phyloP scores from a whole-genome alignment of 1,140 invertebrate species.

The Antheraea pernyi region DNA sequence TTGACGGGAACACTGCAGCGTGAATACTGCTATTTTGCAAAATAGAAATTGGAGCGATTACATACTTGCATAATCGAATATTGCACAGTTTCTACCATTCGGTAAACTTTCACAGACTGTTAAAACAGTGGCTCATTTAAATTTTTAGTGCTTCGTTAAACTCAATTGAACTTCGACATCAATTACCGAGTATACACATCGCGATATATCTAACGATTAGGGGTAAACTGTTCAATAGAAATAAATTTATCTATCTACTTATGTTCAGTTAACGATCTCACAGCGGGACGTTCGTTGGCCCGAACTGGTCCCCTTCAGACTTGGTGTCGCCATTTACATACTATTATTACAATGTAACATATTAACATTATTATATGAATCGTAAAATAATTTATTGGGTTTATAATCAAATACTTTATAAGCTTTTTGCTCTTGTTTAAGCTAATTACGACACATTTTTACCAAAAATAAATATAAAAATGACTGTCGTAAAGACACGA shows the following conservation, averaged over 20 bases:
- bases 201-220: slow-evolving; percentile 31
- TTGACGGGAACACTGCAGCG: no score
- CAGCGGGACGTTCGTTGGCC: slow-evolving; percentile 48
- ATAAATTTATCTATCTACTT: slow-evolving; percentile 68
- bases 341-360: slow-evolving; percentile 38
- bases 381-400: slow-evolving; percentile 29
- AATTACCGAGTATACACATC: slow-evolving; percentile 52
- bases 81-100: no score
- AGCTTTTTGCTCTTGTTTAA: not conserved
- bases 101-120: no score
- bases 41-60: no score
- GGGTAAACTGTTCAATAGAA: slow-evolving; percentile 74
- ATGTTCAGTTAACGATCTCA: slow-evolving; percentile 60
- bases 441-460: no score
- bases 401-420: slow-evolving; percentile 9
- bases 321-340: slow-evolving; percentile 42
- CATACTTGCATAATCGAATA: no score
- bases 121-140: no score
- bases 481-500: no score
- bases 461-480: no score
- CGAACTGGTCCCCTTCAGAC: slow-evolving; percentile 51
- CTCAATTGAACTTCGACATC: slow-evolving; percentile 34
- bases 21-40: no score
- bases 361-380: no score
- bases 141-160: not conserved